phyloP scores from a whole-genome alignment of 1,140 invertebrate species.

The Papilio machaon region DNA sequence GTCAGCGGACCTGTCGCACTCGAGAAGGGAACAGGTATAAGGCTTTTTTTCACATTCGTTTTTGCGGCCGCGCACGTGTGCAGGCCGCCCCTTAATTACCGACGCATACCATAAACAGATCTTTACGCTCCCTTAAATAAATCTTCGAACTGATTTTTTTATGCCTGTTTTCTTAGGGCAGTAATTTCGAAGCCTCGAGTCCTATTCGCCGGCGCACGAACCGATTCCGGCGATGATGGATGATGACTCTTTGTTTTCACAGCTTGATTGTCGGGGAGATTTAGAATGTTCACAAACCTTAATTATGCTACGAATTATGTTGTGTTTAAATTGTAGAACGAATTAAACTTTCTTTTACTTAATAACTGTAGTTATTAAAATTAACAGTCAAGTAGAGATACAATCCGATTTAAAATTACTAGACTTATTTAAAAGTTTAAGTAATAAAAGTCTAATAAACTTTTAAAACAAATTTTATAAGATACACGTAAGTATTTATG shows the following conservation, averaged over 20 bases:
- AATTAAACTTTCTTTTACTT: background rate
- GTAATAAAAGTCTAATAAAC: background rate
- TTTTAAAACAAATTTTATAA: too few relatives aligned
- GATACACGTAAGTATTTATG: too few relatives aligned
- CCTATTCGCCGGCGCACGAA: conserved; percentile 64
- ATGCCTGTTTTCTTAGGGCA: conserved; percentile 74
- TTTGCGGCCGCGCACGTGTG: conserved; percentile 77
- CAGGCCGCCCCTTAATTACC: conserved; percentile 77
- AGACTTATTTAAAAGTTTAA: background rate
- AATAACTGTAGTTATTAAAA: background rate
- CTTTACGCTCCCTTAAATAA: conserved; percentile 82
- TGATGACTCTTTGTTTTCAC: conserved; percentile 76
- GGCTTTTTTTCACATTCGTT: conserved; percentile 73
- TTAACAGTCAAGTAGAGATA: background rate
- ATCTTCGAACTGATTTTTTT: conserved; percentile 72
- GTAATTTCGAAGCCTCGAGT: conserved; percentile 70
- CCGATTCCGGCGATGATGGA: conserved; percentile 64
- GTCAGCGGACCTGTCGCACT: conserved; percentile 78
- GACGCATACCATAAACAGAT: conserved; percentile 81
- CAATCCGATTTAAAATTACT: background rate
- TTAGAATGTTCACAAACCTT: conserved; percentile 51
- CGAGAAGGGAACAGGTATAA: conserved; percentile 72
- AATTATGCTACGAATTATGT: conserved; percentile 46
- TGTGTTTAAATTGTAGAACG: conserved; percentile 46
- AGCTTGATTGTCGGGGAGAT: conserved; percentile 60